Evolutionary conservation across 2,888 invertebrate genomes (phyloP), one percentile per base, ranked within the genome.

Genomic region (Lapara coniferarum): DNA sequence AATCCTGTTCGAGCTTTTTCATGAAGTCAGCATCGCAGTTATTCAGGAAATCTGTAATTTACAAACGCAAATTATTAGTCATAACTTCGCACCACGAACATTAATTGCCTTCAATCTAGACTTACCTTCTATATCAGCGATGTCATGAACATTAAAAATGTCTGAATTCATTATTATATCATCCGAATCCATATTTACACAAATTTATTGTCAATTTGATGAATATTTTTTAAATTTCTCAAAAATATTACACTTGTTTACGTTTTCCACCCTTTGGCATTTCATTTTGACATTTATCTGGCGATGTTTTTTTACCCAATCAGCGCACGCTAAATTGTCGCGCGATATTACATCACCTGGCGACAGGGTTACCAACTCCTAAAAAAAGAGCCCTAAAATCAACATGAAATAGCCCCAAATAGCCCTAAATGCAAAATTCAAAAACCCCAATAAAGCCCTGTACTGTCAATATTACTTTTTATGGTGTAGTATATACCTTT

Each of bases 61-160:
- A 72, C 69, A 51, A 71, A 72, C 71, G 66, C 57, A 66, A 70
- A 66, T 59, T 37, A 37, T 37, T 51, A 67, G 63, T 67, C 37
- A 37, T 70, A 10, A 16, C 70, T 75, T 25, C 58, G 30, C 44
- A 59, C 10, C 37, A 44, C 30, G 51, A 19, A 55, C 2, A 53
- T n/a, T 16, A 30, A 46, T 55, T 25, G 44, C 0, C 49, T 57
- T 49, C 13, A 55, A 19, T 69, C 52, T 49, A 46, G 10, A 57
- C 89, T 89, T 93, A 96, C 96, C 96, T 89, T 96, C 96, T 76
- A 96, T 94, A 83, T 95, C 96, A 77, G 95, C 94, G 63, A 96
- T 94, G 81, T 96, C 96, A 74, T 95, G 95, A 51, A 96, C 91
- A 86, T 95, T 95, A 83, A 96, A 96, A 68, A 95, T 95, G 79